Conservation (phyloP, 1,140 invertebrate species). For the Orius insidiosus region DNA sequence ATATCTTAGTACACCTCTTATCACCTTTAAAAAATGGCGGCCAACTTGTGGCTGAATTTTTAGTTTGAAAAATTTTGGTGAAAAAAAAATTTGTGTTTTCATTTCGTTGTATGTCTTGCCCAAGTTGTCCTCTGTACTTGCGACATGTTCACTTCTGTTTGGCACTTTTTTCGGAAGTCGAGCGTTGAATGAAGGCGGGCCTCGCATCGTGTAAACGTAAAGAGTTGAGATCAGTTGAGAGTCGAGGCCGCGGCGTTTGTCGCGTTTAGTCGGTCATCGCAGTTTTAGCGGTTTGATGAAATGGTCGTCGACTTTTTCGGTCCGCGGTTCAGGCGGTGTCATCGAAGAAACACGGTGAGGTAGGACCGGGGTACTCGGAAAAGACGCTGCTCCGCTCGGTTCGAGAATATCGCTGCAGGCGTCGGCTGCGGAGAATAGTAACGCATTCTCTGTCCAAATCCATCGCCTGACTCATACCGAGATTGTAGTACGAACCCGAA, state of each 20-base stretch:
- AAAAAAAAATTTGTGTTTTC: too few species aligned
- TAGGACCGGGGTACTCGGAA: constrained; percentile 5
- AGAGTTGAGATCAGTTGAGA: constrained; percentile 19
- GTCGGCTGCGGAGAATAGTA: constrained; percentile 7
- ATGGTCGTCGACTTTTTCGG: neutral
- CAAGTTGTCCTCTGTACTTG: constrained; percentile 60
- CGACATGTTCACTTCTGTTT: constrained; percentile 63
- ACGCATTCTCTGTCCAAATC: constrained; percentile 7
- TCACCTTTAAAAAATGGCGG: too few species aligned
- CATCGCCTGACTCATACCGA: constrained; percentile 8
- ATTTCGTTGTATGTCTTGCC: constrained; percentile 74
- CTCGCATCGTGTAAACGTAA: constrained; percentile 1
- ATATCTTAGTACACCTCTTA: too few species aligned
- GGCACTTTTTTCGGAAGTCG: constrained; percentile 70
- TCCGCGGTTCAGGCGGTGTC: neutral
- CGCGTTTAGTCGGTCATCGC: neutral
- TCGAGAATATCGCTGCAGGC: neutral
- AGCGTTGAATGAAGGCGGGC: constrained; percentile 46
- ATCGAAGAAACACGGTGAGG: neutral
- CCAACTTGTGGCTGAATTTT: too few species aligned
- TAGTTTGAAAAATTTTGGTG: neutral
- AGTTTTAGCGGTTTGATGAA: constrained; percentile 6
- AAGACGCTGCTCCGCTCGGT: neutral
- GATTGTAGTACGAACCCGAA: constrained; percentile 22
- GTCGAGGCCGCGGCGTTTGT: neutral